These are phyloP conservation scores for Dromas ardeola DNA, from an alignment of 2,113 vertebrate species.

Conservation along the genomic window DNA sequence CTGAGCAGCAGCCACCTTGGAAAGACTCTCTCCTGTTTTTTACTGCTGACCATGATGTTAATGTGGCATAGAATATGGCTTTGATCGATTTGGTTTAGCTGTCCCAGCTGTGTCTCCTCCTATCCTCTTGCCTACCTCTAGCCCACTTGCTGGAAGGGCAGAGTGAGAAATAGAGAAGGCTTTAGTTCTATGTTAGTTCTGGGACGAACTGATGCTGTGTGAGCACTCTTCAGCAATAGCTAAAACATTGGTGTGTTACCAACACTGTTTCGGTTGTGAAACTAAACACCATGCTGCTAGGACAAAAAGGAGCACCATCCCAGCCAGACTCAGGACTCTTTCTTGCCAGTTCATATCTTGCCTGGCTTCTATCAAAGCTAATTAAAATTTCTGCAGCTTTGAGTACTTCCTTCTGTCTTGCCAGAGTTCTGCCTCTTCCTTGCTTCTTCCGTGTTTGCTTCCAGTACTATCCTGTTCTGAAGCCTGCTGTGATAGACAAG, in stretches of 20 bases:
- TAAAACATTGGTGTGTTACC: not conserved
- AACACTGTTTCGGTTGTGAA: fast-evolving
- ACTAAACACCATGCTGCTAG: not conserved
- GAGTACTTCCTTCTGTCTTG: not conserved
- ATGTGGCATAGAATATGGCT: not conserved
- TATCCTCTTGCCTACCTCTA: not conserved
- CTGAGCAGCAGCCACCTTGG: not conserved
- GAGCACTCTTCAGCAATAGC: not conserved
- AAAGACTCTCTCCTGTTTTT: not conserved
- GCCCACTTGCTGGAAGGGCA: not conserved
- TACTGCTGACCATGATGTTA: not conserved
- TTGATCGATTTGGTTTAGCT: not conserved
- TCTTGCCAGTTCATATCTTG: not conserved
- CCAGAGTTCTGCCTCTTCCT: not conserved
- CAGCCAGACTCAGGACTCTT: not conserved
- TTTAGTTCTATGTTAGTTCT: not conserved
- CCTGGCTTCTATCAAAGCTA: not conserved
- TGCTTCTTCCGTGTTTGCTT: not conserved
- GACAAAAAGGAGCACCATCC: not conserved
- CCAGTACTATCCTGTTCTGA: not conserved
- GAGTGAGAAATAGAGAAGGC: not conserved
- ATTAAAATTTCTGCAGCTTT: not conserved
- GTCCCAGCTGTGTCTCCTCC: too few species aligned
- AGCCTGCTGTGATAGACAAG: not conserved
- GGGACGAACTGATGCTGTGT: not conserved